These are phyloP conservation scores for Zygothrica quintamaculata DNA, from an alignment of 2,888 invertebrate species.

Conservation along the genomic window DNA sequence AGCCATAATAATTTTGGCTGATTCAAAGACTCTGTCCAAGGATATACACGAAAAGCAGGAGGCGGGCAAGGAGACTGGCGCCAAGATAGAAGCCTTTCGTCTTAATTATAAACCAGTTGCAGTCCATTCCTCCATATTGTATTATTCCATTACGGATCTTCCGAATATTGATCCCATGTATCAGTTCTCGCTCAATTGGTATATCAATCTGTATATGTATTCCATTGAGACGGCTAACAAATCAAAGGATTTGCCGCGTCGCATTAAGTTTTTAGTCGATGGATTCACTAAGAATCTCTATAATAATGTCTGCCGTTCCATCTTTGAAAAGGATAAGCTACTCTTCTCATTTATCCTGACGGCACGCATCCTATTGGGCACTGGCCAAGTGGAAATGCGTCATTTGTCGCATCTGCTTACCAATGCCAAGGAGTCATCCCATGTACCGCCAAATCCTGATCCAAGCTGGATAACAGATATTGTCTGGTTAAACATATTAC, in stretches of 20 bases:
- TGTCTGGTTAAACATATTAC: slow-evolving; percentile 92
- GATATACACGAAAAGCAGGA: slow-evolving; percentile 94
- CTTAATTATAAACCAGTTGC: slow-evolving; percentile 94
- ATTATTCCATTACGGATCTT: slow-evolving; percentile 94
- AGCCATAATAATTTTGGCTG: slow-evolving; percentile 94
- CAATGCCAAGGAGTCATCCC: slow-evolving; percentile 85
- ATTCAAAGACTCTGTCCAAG: slow-evolving; percentile 91
- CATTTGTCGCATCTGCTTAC: slow-evolving; percentile 92
- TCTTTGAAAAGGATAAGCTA: slow-evolving; percentile 95
- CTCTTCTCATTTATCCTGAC: slow-evolving; percentile 92
- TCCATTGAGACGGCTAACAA: slow-evolving; percentile 85
- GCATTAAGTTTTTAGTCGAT: slow-evolving; percentile 92
- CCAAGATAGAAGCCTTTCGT: slow-evolving; percentile 92
- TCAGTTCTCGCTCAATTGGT: slow-evolving; percentile 97
- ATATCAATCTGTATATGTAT: slow-evolving; percentile 88
- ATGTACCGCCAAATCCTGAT: slow-evolving; percentile 88
- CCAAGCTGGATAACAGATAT: slow-evolving; percentile 91
- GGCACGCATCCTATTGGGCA: slow-evolving; percentile 88
- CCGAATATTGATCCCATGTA: slow-evolving; percentile 97
- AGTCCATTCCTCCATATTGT: slow-evolving; percentile 92
- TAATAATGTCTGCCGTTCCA: slow-evolving; percentile 93
- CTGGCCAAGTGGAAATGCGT: slow-evolving; percentile 86
- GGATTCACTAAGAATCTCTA: slow-evolving; percentile 93
- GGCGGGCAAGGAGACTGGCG: slow-evolving; percentile 92
- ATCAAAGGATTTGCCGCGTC: slow-evolving; percentile 88